Evolutionary conservation across 1,140 invertebrate species (phyloP).

Genomic region (Brachionus sp.): DNA sequence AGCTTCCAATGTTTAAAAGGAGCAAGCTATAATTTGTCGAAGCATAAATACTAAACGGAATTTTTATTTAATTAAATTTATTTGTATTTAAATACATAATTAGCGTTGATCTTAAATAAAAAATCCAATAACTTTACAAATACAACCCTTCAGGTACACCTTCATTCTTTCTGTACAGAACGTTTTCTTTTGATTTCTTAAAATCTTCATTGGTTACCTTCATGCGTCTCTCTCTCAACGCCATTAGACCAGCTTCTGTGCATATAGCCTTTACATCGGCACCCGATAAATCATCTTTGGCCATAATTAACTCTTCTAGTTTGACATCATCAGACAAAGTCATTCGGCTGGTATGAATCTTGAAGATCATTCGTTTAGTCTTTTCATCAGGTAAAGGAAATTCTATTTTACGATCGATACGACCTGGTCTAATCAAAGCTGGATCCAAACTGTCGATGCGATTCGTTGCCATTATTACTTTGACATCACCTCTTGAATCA

Average conservation of each 20-base stretch:
- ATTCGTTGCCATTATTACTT: conserved; percentile 98
- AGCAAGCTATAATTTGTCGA: not conserved
- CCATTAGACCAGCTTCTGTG: conserved; percentile 97
- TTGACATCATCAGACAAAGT: conserved; percentile 95
- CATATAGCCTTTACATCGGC: conserved; percentile 94
- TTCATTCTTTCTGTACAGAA: conserved; percentile 97
- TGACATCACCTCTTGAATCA: conserved; percentile 90
- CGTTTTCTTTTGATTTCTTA: conserved; percentile 98
- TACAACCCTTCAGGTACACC: conserved; percentile 97
- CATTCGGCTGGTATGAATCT: conserved; percentile 97
- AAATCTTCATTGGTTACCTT: conserved; percentile 99
- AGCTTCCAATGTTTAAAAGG: not conserved
- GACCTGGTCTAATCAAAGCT: conserved; percentile 92
- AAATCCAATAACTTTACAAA: conserved; percentile 66
- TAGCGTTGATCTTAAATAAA: not conserved
- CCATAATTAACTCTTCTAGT: conserved; percentile 94
- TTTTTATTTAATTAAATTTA: conserved; percentile 23
- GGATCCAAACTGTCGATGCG: conserved; percentile 98
- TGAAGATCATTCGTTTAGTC: conserved; percentile 94
- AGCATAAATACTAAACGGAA: conserved; percentile 21
- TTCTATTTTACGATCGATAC: conserved; percentile 99
- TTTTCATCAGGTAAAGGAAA: conserved; percentile 99
- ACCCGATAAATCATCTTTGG: conserved; percentile 98
- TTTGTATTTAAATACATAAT: conserved; percentile 26
- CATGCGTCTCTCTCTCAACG: conserved; percentile 92